Conservation (phyloP, 2,113 vertebrate genomes). For the Noturus placidus region DNA sequence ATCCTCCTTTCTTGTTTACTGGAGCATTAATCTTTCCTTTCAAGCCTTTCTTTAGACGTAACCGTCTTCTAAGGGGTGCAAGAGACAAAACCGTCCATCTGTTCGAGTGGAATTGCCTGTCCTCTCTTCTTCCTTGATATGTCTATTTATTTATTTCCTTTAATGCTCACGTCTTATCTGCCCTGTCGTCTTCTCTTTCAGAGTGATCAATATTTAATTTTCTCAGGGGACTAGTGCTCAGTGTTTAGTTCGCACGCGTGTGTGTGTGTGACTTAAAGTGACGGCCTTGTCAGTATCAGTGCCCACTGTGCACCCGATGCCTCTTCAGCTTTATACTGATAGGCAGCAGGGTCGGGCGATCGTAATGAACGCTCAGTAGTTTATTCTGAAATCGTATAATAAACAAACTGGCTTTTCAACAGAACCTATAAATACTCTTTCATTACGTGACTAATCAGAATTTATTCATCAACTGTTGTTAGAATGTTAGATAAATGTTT, state of each 20-base stretch:
- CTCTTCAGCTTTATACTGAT: neutral
- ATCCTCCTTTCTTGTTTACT: neutral
- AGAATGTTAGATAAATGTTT: conserved; percentile 40
- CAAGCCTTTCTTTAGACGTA: conserved; percentile 42
- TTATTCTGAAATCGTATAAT: neutral
- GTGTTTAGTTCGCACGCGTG: conserved; percentile 39
- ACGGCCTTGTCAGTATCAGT: conserved; percentile 28
- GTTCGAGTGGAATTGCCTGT: conserved; percentile 55
- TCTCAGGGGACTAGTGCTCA: conserved; percentile 67
- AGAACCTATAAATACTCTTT: neutral
- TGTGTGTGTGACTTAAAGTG: conserved; percentile 34
- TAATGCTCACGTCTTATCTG: conserved; percentile 58
- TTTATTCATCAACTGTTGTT: neutral
- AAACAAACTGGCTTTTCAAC: neutral
- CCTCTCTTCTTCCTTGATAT: conserved; percentile 53
- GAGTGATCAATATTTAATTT: conserved; percentile 94
- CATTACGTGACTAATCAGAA: neutral
- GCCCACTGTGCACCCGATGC: conserved; percentile 1
- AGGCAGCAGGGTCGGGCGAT: neutral
- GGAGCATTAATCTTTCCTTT: conserved; percentile 13
- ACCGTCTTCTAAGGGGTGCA: conserved; percentile 46
- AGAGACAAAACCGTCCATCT: conserved; percentile 47
- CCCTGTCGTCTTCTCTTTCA: conserved; percentile 75
- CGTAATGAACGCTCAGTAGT: neutral
- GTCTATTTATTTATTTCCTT: conserved; percentile 71